These are phyloP conservation scores for Ictalurus furcatus DNA, from an alignment of 2,113 vertebrate genomes.

Conservation along the genomic window DNA sequence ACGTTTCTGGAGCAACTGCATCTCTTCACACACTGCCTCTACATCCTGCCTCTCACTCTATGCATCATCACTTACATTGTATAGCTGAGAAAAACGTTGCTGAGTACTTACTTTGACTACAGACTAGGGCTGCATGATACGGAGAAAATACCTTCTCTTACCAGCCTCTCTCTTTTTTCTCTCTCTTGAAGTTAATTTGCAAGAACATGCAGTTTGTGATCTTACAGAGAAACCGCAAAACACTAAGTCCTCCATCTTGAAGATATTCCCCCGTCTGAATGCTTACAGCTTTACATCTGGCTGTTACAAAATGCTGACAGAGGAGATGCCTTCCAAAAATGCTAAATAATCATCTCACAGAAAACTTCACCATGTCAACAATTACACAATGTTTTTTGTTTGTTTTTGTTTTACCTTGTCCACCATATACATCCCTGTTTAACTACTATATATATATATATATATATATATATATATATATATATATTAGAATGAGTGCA, in stretches of 20 bases:
- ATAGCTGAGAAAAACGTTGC: constrained; percentile 17
- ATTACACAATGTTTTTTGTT: neutral
- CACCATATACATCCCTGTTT: neutral
- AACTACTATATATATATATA: neutral
- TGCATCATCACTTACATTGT: constrained; percentile 14
- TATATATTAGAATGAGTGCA: neutral
- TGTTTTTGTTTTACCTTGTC: neutral
- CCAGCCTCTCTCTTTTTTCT: neutral
- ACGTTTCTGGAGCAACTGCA: constrained; percentile 21
- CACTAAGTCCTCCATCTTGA: neutral
- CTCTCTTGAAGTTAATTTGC: neutral
- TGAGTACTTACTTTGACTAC: neutral
- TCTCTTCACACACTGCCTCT: constrained; percentile 35
- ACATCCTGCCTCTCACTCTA: constrained; percentile 7
- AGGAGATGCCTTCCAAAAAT: neutral
- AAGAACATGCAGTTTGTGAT: neutral
- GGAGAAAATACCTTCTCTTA: neutral
- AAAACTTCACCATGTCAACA: neutral
- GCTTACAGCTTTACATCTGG: neutral
- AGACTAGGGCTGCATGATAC: neutral
- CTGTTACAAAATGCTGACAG: neutral
- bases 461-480: too few relatives aligned
- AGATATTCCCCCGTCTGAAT: neutral
- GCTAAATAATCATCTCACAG: neutral
- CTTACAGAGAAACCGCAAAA: neutral